phyloP scores from a whole-genome alignment of 2,888 invertebrate species.

The Drosophila paracracens region DNA sequence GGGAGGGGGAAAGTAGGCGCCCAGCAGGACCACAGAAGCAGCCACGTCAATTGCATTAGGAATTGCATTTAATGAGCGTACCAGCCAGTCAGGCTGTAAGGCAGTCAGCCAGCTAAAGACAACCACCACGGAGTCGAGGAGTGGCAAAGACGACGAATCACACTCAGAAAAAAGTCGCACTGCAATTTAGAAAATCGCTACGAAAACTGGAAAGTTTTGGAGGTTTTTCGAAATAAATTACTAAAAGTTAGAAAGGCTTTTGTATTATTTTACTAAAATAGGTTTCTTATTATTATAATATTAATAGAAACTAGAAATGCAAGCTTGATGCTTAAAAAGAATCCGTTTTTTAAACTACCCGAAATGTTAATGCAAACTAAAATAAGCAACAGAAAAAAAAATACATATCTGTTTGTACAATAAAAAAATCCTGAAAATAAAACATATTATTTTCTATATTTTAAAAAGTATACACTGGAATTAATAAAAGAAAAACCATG shows the following conservation, averaged over 20 bases:
- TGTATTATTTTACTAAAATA: not conserved
- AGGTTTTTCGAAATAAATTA: not conserved
- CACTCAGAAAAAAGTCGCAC: not conserved
- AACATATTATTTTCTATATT: too few species aligned
- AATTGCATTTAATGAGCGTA: conserved; percentile 73
- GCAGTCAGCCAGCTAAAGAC: not conserved
- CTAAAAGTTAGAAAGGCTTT: not conserved
- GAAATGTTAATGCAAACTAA: not conserved
- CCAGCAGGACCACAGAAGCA: conserved; percentile 28
- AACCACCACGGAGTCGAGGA: not conserved
- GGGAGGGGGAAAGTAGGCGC: not conserved
- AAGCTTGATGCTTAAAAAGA: not conserved
- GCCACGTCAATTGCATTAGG: conserved; percentile 76
- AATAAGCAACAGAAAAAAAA: not conserved
- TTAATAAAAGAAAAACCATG: not conserved
- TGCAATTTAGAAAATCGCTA: not conserved
- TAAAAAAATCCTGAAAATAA: not conserved
- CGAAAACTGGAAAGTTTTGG: not conserved
- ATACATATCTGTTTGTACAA: not conserved
- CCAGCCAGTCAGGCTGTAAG: not conserved
- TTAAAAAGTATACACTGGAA: not conserved
- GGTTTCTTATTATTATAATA: not conserved
- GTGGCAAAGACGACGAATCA: not conserved
- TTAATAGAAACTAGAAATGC: not conserved
- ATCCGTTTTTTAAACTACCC: not conserved